Conservation (phyloP, 1,140 invertebrate genomes). For the Magallana gigas region DNA sequence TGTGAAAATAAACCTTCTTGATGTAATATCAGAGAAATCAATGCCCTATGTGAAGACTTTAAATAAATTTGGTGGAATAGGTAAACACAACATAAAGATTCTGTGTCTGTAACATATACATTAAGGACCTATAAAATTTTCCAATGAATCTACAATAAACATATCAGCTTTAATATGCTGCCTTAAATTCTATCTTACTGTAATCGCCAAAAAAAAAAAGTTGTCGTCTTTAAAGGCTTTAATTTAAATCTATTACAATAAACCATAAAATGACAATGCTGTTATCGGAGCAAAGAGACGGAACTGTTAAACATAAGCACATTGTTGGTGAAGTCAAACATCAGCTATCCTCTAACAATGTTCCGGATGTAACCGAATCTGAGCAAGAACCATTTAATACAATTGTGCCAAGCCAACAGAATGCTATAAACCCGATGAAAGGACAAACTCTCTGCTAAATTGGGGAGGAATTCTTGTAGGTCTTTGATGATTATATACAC, state of each 20-base stretch:
- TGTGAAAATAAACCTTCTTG: neutral
- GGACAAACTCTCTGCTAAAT: constrained; percentile 5
- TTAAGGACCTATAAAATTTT: constrained; percentile 14
- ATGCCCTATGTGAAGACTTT: neutral
- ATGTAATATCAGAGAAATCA: constrained; percentile 13
- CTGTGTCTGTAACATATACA: constrained; percentile 24
- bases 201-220: neutral
- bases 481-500: neutral
- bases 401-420: neutral
- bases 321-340: constrained; percentile 2
- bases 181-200: neutral
- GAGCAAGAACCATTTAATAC: constrained; percentile 16
- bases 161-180: constrained; percentile 7
- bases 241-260: constrained; percentile 25
- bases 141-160: constrained; percentile 30
- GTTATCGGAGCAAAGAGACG: neutral
- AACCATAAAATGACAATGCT: constrained; percentile 31
- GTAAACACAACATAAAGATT: constrained; percentile 27
- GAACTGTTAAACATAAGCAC: constrained; percentile 14
- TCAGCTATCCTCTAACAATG: neutral
- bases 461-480: neutral
- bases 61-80: neutral
- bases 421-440: constrained; percentile 20
- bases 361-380: neutral
- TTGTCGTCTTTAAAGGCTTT: constrained; percentile 16